Evolutionary conservation across 2,888 invertebrate species (phyloP).

Genomic region (Dascillus cervinus): DNA sequence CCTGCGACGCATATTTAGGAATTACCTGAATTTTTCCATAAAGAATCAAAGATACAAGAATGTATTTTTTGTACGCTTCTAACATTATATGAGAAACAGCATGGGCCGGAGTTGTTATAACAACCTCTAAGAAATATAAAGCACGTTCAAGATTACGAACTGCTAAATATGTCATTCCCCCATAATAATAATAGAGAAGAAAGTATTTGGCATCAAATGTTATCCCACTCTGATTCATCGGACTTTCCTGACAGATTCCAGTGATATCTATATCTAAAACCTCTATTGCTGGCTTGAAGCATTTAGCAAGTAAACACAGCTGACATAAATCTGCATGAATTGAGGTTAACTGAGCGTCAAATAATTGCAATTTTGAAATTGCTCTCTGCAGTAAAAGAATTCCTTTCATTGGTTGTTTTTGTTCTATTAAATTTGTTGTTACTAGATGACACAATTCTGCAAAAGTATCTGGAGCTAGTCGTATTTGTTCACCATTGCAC

Average conservation of each 20-base stretch:
- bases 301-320: slow-evolving; percentile 82
- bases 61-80: slow-evolving; percentile 95
- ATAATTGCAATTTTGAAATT: slow-evolving; percentile 79
- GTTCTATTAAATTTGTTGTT: slow-evolving; percentile 69
- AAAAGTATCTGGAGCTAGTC: slow-evolving; percentile 78
- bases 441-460: slow-evolving; percentile 83
- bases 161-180: slow-evolving; percentile 94
- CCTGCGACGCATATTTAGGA: slow-evolving; percentile 89
- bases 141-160: slow-evolving; percentile 89
- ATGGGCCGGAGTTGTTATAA: slow-evolving; percentile 88
- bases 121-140: slow-evolving; percentile 92
- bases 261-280: slow-evolving; percentile 87
- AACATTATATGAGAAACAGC: slow-evolving; percentile 96
- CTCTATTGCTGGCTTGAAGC: slow-evolving; percentile 83
- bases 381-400: slow-evolving; percentile 76
- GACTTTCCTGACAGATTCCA: slow-evolving; percentile 80
- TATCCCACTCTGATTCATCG: slow-evolving; percentile 48
- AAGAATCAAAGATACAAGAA: slow-evolving; percentile 83
- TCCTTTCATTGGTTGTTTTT: slow-evolving; percentile 73
- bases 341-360: slow-evolving; percentile 85
- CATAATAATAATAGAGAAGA: slow-evolving; percentile 92
- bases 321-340: slow-evolving; percentile 92
- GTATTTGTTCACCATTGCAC: slow-evolving; percentile 85
- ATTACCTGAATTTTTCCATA: slow-evolving; percentile 73
- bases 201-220: slow-evolving; percentile 84